Evolutionary conservation across 2,888 invertebrate genomes (phyloP), one percentile per base, ranked within the genome.

Genomic region (Fragum sueziense): DNA sequence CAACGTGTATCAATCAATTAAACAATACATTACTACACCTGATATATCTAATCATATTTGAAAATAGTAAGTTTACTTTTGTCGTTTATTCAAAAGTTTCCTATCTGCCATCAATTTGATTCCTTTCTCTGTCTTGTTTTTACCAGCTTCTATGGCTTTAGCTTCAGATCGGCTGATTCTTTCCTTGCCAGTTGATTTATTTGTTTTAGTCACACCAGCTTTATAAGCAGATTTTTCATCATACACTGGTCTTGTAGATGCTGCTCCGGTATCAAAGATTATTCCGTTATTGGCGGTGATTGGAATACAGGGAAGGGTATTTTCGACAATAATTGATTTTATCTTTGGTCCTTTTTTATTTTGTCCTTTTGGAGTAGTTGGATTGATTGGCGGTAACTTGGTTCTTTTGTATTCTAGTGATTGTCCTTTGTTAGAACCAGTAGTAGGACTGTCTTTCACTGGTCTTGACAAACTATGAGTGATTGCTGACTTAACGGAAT

Each of bases 81-180:
- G n/a, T 29, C 61, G 61, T 61, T 33, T 61, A n/a, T 1, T 61
- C 20, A 61, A 33, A n/a, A 33, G 33, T 61, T 61, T 61, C 29
- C n/a, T 33, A 22, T 61, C 31, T 17, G 33, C 61, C n/a, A n/a
- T 6, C 1, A 61, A 31, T 33, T 61, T 31, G 2, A 61, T 61
- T 17, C n/a, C n/a, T 17, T 29, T 61, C 14, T 61, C 33, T n/a
- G 61, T 17, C 9, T 29, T 9, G 6, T 7, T 22, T 25, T 14
- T 57, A 27, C 57, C 57, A 14, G 17, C 17, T 57, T 9, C 29
- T 2, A 14, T 29, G 7, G 57, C 57, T 27, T 14, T 57, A 29
- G 27, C 29, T 17, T 57, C 57, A 17, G 27, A 57, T 17, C 2
- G 27, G 14, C 57, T 57, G 27, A 27, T 29, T 29, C 11, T 57